phyloP scores from a whole-genome alignment of 2,888 invertebrate genomes.

The Eupeodes latifasciatus region DNA sequence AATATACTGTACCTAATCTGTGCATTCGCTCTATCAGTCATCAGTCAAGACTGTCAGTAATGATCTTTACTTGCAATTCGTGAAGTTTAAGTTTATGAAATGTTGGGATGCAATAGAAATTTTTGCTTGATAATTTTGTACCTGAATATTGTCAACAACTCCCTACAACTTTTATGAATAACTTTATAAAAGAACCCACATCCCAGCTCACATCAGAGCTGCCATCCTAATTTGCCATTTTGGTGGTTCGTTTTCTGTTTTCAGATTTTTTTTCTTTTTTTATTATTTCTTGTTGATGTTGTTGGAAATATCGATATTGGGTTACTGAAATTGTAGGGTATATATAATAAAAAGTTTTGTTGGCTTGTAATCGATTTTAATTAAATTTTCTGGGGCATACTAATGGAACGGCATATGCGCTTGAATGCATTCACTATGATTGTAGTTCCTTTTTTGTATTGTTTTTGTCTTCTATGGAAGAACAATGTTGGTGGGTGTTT shows the following conservation, averaged over 20 bases:
- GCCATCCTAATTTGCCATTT: slow-evolving; percentile 11
- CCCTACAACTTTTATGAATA: slow-evolving; percentile 34
- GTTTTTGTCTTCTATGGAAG: too few relatives aligned
- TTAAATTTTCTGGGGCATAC: slow-evolving; percentile 75
- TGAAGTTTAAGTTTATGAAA: too few relatives aligned
- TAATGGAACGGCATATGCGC: slow-evolving; percentile 75
- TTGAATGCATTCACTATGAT: slow-evolving; percentile 61
- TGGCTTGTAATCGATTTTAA: slow-evolving; percentile 76
- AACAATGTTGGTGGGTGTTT: not conserved
- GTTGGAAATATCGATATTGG: slow-evolving; percentile 2
- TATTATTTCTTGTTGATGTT: not conserved
- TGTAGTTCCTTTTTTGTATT: slow-evolving; percentile 8
- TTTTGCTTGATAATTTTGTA: not conserved
- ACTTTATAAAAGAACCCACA: slow-evolving; percentile 19
- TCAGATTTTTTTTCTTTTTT: not conserved
- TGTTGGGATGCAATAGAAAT: too few relatives aligned
- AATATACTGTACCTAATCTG: too few relatives aligned
- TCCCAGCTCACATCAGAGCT: not conserved
- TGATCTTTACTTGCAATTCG: too few relatives aligned
- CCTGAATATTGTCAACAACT: not conserved
- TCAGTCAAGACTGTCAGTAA: too few relatives aligned
- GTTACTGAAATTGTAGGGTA: slow-evolving; percentile 11
- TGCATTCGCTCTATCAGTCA: too few relatives aligned
- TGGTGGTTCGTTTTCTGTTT: not conserved
- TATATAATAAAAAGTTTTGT: slow-evolving; percentile 62